Evolutionary conservation across 2,888 invertebrate genomes (phyloP).

Genomic region (Fragum fragum): DNA sequence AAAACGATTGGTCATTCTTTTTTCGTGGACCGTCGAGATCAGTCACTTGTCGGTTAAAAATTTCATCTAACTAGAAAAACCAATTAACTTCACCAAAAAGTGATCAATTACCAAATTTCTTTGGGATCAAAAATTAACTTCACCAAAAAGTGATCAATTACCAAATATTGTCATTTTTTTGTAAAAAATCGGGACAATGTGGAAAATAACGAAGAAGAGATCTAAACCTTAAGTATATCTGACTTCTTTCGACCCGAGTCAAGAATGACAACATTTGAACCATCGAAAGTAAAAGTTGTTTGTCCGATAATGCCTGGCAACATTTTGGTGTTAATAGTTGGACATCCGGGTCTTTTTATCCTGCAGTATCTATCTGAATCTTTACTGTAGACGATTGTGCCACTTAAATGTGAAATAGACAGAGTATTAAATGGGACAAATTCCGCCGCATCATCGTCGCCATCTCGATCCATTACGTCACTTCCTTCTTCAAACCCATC

Average conservation of each 20-base stretch:
- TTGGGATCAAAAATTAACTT: too few species aligned
- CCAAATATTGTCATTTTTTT: too few species aligned
- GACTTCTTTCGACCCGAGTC: background rate
- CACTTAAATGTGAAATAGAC: background rate
- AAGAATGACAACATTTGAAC: background rate
- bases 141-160: too few species aligned
- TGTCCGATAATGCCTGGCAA: background rate
- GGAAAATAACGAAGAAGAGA: too few species aligned
- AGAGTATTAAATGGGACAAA: conserved; percentile 5
- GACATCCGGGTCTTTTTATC: conserved; percentile 17
- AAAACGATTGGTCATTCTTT: too few species aligned
- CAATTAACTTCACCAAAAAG: too few species aligned
- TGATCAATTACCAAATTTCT: too few species aligned
- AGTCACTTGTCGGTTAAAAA: too few species aligned
- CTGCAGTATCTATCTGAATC: background rate
- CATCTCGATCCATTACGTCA: conserved; percentile 26
- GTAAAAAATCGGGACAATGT: too few species aligned
- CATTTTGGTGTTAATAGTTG: background rate
- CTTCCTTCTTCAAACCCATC: conserved; percentile 28
- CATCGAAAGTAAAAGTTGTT: conserved; percentile 1
- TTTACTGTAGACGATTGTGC: conserved; percentile 9
- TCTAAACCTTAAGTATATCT: background rate
- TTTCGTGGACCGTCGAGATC: too few species aligned
- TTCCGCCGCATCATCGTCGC: conserved; percentile 9
- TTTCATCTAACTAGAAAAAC: too few species aligned